Percentiles rank a stretch among this genome's conserved stretches.
phyloP scores from a whole-genome alignment of 2,797 vertebrate species.

The Lates japonicus region DNA sequence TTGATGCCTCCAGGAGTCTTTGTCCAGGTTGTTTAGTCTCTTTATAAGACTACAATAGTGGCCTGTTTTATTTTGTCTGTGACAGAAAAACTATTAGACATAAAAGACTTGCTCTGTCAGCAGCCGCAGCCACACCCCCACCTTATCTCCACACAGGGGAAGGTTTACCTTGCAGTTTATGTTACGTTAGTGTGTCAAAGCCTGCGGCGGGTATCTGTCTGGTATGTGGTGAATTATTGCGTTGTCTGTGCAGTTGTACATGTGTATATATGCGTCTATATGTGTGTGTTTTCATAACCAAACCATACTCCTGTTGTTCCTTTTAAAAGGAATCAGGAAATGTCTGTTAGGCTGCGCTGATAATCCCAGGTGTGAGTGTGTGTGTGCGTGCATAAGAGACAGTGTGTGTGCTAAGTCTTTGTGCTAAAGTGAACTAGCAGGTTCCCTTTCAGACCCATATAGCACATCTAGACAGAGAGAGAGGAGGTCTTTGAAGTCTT shows the following conservation, averaged over 20 bases:
- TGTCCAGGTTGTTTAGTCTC: conserved; percentile 66
- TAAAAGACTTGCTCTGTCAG: conserved; percentile 74
- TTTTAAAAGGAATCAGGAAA: conserved; percentile 62
- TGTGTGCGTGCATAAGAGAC: conserved; percentile 27
- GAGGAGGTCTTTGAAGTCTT: conserved; percentile 85
- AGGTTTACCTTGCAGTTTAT: conserved; percentile 74
- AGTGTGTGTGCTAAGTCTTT: conserved; percentile 44
- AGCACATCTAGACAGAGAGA: conserved; percentile 57
- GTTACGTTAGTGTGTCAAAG: conserved; percentile 69
- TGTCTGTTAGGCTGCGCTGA: conserved; percentile 38
- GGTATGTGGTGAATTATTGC: conserved; percentile 64
- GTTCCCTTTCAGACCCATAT: conserved; percentile 67
- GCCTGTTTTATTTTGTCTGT: conserved; percentile 78
- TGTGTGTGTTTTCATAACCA: conserved; percentile 45
- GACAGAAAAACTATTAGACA: conserved; percentile 68
- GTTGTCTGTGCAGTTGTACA: conserved; percentile 20
- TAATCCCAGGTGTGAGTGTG: conserved; percentile 57
- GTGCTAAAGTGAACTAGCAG: conserved; percentile 81
- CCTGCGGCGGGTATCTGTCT: conserved; percentile 66
- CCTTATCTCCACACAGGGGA: conserved; percentile 39
- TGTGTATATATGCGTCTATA: conserved; percentile 23
- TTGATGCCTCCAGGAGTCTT: conserved; percentile 53
- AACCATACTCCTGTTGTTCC: conserved; percentile 34
- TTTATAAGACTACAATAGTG: conserved; percentile 68
- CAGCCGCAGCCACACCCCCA: conserved; percentile 61